Conservation (phyloP, 2,113 vertebrate species). For the Tragelaphus strepsiceros region DNA sequence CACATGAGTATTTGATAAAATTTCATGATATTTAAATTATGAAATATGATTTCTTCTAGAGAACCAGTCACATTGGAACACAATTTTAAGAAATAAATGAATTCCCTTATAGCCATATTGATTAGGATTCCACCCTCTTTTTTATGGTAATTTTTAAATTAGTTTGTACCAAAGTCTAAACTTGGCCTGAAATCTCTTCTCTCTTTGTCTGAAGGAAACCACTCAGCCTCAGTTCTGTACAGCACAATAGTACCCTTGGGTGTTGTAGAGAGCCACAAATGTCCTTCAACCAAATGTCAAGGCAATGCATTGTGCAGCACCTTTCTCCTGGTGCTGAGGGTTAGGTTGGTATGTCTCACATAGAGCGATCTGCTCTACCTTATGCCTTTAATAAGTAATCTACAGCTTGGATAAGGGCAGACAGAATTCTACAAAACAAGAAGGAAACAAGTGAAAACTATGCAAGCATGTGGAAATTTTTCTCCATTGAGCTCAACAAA, state of each 20-base stretch:
- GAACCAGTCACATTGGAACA: background rate
- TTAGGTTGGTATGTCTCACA: background rate
- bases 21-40: conserved; percentile 44
- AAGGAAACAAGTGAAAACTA: background rate
- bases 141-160: conserved; percentile 34
- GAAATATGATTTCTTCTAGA: conserved; percentile 20
- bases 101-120: background rate
- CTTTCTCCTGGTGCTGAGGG: background rate
- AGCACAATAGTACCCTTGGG: background rate
- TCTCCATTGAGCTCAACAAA: background rate
- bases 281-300: conserved; percentile 37
- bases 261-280: background rate
- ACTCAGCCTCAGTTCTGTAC: background rate
- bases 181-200: conserved; percentile 17
- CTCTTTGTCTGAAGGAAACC: background rate
- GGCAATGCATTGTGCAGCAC: background rate
- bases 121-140: conserved; percentile 22
- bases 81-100: background rate
- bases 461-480: background rate
- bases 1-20: conserved; percentile 37
- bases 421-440: background rate
- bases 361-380: background rate
- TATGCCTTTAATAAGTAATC: background rate
- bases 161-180: conserved; percentile 25
- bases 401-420: background rate